phyloP scores from a whole-genome alignment of 2,888 invertebrate genomes.

The Lycia hirtaria region DNA sequence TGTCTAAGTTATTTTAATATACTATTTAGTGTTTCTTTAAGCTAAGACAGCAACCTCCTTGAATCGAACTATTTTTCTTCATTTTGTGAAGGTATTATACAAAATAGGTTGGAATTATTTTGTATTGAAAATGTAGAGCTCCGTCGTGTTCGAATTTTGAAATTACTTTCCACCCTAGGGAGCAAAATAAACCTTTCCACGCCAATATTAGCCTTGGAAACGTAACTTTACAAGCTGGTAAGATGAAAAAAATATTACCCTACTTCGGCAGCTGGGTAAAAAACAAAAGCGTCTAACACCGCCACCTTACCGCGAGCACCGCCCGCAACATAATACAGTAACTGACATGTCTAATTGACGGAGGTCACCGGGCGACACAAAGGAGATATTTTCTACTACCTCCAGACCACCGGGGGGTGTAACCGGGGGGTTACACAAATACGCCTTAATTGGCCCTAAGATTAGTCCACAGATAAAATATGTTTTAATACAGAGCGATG shows the following conservation, averaged over 20 bases:
- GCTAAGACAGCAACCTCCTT: no score
- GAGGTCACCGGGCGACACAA: constrained; percentile 59
- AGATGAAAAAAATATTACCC: no score
- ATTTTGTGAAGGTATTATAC: no score
- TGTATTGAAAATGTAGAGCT: neutral
- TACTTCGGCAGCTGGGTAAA: no score
- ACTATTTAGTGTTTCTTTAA: neutral
- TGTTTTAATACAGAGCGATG: constrained; percentile 55
- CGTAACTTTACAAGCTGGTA: no score
- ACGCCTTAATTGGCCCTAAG: constrained; percentile 74
- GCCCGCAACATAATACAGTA: constrained; percentile 62
- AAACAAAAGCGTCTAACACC: constrained; percentile 38
- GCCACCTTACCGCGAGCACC: constrained; percentile 44
- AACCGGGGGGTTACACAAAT: constrained; percentile 68
- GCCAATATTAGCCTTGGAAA: no score
- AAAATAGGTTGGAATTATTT: no score
- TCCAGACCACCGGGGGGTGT: constrained; percentile 78
- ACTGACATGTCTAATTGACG: constrained; percentile 78
- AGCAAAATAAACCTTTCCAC: no score
- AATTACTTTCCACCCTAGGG: no score
- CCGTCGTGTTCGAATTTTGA: no score
- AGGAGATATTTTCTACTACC: constrained; percentile 53
- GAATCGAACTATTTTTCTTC: no score
- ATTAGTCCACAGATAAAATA: constrained; percentile 69
- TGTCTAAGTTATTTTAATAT: neutral